Percentiles rank a stretch among this genome's conserved stretches.
Conservation (phyloP, 2,888 invertebrate genomes). For the Athalia cordata region DNA sequence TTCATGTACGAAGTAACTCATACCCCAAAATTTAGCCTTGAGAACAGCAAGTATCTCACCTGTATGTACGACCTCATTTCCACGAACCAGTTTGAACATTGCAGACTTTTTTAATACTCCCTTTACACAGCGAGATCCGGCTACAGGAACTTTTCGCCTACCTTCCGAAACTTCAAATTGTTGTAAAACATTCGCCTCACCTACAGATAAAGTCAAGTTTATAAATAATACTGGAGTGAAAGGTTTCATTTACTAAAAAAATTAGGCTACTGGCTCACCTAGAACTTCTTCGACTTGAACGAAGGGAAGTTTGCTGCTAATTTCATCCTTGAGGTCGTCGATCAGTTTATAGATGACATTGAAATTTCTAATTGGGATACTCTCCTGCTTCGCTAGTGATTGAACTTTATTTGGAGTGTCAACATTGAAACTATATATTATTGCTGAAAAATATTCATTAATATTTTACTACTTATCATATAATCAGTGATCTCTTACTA, state of each 20-base stretch:
- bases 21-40: not conserved
- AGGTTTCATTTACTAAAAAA: not conserved
- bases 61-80: conserved; percentile 80
- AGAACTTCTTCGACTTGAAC: conserved; percentile 84
- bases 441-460: conserved; percentile 74
- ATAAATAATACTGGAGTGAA: too few relatives aligned
- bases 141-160: conserved; percentile 87
- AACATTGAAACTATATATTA: conserved; percentile 94
- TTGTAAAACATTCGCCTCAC: conserved; percentile 90
- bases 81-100: conserved; percentile 81
- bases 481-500: not conserved
- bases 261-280: conserved; percentile 75
- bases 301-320: conserved; percentile 83
- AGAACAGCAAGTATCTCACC: conserved; percentile 75
- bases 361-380: conserved; percentile 80
- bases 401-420: conserved; percentile 74
- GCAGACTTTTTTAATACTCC: conserved; percentile 84
- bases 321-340: conserved; percentile 89
- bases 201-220: conserved; percentile 69
- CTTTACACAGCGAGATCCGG: conserved; percentile 90
- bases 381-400: conserved; percentile 75
- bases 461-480: not conserved
- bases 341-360: conserved; percentile 96
- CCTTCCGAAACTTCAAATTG: conserved; percentile 88
- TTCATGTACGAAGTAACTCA: not conserved